phyloP scores from a whole-genome alignment of 1,140 invertebrate genomes.

The Dinothrombium tinctorium region DNA sequence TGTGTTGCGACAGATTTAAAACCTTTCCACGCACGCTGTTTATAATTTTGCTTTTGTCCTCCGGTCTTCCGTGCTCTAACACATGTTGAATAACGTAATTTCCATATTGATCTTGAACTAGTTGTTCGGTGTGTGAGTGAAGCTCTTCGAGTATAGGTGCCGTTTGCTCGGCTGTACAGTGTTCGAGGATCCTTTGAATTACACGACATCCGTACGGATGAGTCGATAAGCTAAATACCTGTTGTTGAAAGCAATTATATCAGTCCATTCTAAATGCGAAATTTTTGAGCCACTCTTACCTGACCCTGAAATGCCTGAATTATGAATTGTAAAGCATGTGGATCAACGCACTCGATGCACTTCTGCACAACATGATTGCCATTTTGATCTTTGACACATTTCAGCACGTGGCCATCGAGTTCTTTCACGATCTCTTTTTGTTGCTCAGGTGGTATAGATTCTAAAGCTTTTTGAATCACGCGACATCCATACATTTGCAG shows the following conservation, averaged over 20 bases:
- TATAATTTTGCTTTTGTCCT: constrained; percentile 88
- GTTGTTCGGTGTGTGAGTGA: constrained; percentile 76
- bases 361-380: constrained; percentile 95
- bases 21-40: constrained; percentile 79
- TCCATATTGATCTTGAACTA: constrained; percentile 93
- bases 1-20: constrained; percentile 83
- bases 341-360: constrained; percentile 96
- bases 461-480: constrained; percentile 96
- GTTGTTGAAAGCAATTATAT: too few species aligned
- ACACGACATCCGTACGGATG: constrained; percentile 98
- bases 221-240: constrained; percentile 81
- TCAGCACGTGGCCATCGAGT: constrained; percentile 85
- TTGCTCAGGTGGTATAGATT: constrained; percentile 89
- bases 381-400: constrained; percentile 99
- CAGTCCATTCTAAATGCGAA: too few species aligned
- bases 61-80: constrained; percentile 46
- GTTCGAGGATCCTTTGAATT: constrained; percentile 95
- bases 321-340: constrained; percentile 82
- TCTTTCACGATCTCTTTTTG: constrained; percentile 85
- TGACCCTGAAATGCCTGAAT: constrained; percentile 92
- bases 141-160: constrained; percentile 79
- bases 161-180: constrained; percentile 90
- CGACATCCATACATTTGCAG: constrained; percentile 99
- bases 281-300: constrained; percentile 23
- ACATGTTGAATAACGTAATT: constrained; percentile 99